These are phyloP conservation scores for Coregonus suidteri DNA, from an alignment of 2,797 vertebrate genomes.

Conservation along the genomic window DNA sequence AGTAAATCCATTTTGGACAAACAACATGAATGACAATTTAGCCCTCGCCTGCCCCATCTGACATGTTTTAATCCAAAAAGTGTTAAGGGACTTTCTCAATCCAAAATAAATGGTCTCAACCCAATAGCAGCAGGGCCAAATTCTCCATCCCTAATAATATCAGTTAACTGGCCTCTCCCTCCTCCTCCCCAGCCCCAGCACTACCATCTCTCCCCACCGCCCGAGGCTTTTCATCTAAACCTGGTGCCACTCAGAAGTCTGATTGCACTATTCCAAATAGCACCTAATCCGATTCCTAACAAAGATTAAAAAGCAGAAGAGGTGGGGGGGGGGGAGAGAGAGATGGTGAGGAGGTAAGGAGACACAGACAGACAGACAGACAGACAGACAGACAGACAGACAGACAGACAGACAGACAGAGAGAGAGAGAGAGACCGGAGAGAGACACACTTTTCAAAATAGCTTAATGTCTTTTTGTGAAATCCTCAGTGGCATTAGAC, in stretches of 20 bases:
- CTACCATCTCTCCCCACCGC: background rate
- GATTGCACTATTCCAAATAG: constrained; percentile 10
- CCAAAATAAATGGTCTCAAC: background rate
- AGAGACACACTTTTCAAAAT: background rate
- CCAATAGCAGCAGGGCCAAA: background rate
- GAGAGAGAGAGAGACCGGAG: background rate
- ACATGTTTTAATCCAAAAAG: background rate
- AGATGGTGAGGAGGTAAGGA: background rate
- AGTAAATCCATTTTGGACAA: background rate
- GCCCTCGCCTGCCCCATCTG: background rate
- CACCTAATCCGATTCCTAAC: constrained; percentile 13
- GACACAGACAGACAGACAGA: background rate
- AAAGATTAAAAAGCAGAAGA: background rate
- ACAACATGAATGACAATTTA: background rate
- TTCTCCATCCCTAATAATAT: background rate
- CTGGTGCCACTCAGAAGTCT: background rate
- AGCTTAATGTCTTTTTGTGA: background rate
- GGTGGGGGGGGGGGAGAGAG: background rate
- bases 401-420: background rate
- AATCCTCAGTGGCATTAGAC: constrained; percentile 13
- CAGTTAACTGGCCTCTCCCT: constrained; percentile 12
- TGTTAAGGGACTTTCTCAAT: background rate
- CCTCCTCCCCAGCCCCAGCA: background rate
- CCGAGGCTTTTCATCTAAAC: constrained; percentile 18
- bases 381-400: background rate